Percentiles rank a stretch among this genome's conserved stretches.
Conservation (phyloP, 2,113 vertebrate genomes). For the Choloepus hoffmanni region DNA sequence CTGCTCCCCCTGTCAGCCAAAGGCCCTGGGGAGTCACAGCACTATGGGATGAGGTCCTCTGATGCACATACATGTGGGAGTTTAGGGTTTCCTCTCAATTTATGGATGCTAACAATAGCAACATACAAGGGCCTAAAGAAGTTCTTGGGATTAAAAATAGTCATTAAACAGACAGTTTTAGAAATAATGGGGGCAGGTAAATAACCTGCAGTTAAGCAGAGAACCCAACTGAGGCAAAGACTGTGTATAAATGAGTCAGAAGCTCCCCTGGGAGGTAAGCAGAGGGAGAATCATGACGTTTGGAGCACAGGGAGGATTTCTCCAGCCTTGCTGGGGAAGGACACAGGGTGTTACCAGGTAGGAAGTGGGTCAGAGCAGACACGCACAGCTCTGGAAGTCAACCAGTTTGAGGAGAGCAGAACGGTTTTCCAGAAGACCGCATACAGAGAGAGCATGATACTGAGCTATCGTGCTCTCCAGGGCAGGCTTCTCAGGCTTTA, state of each 20-base stretch:
- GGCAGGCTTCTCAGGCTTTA: neutral
- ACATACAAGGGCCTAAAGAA: neutral
- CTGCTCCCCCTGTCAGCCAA: neutral
- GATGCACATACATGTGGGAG: neutral
- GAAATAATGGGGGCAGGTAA: neutral
- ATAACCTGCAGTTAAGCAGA: fast-evolving
- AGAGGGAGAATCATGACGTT: neutral
- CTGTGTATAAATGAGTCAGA: neutral
- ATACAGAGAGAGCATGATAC: neutral
- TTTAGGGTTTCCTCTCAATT: neutral
- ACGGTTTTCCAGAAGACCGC: neutral
- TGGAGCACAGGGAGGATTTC: neutral
- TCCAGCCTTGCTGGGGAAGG: fast-evolving
- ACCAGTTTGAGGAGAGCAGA: neutral
- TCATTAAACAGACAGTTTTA: neutral
- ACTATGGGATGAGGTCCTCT: neutral
- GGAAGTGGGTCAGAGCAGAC: neutral
- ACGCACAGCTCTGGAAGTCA: neutral
- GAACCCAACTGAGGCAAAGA: fast-evolving
- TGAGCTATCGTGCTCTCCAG: neutral
- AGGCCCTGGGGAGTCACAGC: neutral
- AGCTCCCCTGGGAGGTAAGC: too few species aligned
- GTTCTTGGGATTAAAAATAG: neutral
- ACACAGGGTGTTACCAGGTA: too few species aligned
- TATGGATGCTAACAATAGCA: neutral